Base-by-base conservation (phyloP, 2,797 vertebrate species). In the Poeciliopsis gracilis region DNA sequence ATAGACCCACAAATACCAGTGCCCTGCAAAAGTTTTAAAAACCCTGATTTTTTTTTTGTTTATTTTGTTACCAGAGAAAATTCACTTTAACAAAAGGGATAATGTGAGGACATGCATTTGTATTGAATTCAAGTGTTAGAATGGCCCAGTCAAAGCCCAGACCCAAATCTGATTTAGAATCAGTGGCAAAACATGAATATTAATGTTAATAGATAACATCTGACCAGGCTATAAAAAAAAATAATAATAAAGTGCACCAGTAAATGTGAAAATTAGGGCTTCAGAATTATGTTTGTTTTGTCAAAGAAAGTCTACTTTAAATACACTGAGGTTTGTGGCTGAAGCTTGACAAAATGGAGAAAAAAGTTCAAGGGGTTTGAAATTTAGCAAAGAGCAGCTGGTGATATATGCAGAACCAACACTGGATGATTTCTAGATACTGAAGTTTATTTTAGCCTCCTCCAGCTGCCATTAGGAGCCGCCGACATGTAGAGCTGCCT, bases 371-470 rank as follows among this genome's bases (percentile, higher is more conserved):
- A 33, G 38, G 23, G 11, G 11, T 43, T 25, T 13, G 25, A 69
- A 76, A 73, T 85, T 74, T 83, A 59, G 38, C 70, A 79, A 77
- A 30, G 57, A 28, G 2, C 30, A 33, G 72, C 57, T 80, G 70
- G 33, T 73, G 82, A 81, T 78, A 78, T 74, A 67, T 82, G 49
- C 78, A 87, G 77, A 76, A 75, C 72, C 83, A 82, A 72, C 85
- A 82, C 86, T 63, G 77, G 69, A 75, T 77, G 82, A 87, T 81
- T 84, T 84, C 81, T 51, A 76, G 80, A 89, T 84, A 76, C 47
- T 36, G 70, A 89, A 86, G 75, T 84, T 82, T 36, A 82, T 85
- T 86, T 80, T 73, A 45, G 61, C 78, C 83, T 79, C 76, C 79
- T 78, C 77, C 80, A 1, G 3, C 73, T 86, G 75, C 81, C 82